These are phyloP conservation scores for Lithophane leautieri DNA, from an alignment of 2,888 invertebrate genomes.

Conservation along the genomic window DNA sequence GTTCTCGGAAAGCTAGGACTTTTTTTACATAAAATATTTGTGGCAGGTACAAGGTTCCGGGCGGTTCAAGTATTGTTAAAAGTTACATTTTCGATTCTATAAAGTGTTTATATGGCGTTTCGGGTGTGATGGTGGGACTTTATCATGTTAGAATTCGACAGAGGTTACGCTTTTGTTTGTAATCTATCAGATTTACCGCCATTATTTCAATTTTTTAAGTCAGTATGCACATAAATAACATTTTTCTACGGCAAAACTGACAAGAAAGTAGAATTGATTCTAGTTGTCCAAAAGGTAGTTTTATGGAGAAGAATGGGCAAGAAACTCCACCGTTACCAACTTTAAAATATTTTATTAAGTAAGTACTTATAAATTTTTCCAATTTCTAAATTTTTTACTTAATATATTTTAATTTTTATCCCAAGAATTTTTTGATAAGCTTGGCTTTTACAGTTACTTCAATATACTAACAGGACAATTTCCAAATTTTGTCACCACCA, in stretches of 20 bases:
- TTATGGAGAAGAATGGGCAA: neutral
- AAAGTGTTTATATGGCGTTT: slow-evolving; percentile 45
- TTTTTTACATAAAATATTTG: slow-evolving; percentile 64
- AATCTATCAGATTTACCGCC: slow-evolving; percentile 35
- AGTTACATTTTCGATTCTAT: slow-evolving; percentile 51
- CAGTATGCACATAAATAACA: neutral
- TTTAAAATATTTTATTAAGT: neutral
- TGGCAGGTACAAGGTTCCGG: slow-evolving; percentile 66
- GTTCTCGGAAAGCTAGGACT: slow-evolving; percentile 64
- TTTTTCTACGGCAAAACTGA: neutral
- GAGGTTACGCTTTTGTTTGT: slow-evolving; percentile 42
- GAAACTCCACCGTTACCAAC: neutral
- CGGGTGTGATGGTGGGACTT: slow-evolving; percentile 47
- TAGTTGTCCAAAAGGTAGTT: neutral
- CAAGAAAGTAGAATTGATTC: neutral
- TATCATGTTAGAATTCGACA: slow-evolving; percentile 35
- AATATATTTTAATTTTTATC: no score
- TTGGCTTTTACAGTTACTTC: slow-evolving; percentile 8
- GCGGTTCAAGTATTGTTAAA: slow-evolving; percentile 49
- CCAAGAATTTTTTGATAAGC: no score
- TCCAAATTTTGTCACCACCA: no score
- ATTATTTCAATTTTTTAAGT: slow-evolving; percentile 21
- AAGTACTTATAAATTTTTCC: neutral
- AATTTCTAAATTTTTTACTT: neutral
- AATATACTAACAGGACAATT: neutral